Base-by-base conservation (phyloP, 2,113 vertebrate genomes). In the Entomyzon cyanotis region DNA sequence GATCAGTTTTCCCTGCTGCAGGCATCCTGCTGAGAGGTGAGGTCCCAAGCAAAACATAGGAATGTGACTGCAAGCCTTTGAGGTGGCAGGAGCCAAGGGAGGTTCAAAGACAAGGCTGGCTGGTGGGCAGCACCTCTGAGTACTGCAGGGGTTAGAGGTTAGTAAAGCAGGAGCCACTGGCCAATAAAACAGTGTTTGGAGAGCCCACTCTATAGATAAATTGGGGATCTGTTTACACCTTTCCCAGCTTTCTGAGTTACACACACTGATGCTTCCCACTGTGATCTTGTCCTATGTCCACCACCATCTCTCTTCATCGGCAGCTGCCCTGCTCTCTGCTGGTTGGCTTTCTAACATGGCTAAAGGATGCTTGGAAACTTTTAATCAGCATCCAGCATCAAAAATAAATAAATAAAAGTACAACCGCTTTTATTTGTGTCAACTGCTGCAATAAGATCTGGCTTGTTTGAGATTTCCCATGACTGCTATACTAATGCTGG, bases 161-260 rank as follows among this genome's bases (percentile, higher is more conserved):
- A 98, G 98, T 98, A 98, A 98, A 98, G 98, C 98, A 98, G 98
- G 98, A 98, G 98, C 98, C 98, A 98, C 97, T 93, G 96, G 96
- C 98, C 98, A 98, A 98, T 98, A 98, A 98, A 98, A 97, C 74
- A 58, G 83, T 98, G 98, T 97, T 98, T 98, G 97, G 94, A 97
- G 97, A 97, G 96, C 92, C 96, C 95, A 96, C 90, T 90, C 84
- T 31, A 96, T 96, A 98, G 96, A 98, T 97, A 97, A 97, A 97
- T 96, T 92, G 81, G 87, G 89, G 98, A 97, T 95, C 96, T 96
- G 82, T 97, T 98, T 98, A 97, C 97, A 97, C 95, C 85, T 87
- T 97, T 97, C 95, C 96, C 83, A 89, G 96, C 89, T 95, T 96
- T 97, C 90, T 83, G 96, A 96, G 87, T 94, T 96, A 91, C 76